phyloP scores from a whole-genome alignment of 2,888 invertebrate species.

The Myopa testacea region DNA sequence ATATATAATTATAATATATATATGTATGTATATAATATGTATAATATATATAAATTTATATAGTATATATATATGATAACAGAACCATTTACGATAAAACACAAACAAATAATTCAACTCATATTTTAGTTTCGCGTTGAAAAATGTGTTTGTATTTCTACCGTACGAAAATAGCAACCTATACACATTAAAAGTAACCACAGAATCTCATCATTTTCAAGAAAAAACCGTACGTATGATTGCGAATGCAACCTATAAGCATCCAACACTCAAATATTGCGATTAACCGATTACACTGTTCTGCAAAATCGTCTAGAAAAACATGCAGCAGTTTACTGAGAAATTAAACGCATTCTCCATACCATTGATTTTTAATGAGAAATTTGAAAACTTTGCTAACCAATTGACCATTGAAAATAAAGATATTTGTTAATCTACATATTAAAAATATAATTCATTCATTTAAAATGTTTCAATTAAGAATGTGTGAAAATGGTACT shows the following conservation, averaged over 20 bases:
- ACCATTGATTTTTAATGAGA: neutral
- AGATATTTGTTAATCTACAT: too few relatives aligned
- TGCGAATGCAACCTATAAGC: neutral
- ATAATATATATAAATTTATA: slow-evolving; percentile 35
- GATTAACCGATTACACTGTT: neutral
- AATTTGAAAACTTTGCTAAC: neutral
- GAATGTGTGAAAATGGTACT: too few relatives aligned
- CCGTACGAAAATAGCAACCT: slow-evolving; percentile 31
- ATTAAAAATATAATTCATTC: too few relatives aligned
- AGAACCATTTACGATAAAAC: slow-evolving; percentile 29
- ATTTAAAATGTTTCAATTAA: too few relatives aligned
- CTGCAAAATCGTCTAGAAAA: neutral
- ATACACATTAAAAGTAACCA: slow-evolving; percentile 24
- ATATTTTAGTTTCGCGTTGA: slow-evolving; percentile 43
- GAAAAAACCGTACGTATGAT: neutral
- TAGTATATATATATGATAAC: slow-evolving; percentile 25
- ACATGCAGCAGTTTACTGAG: neutral
- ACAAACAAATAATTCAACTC: slow-evolving; percentile 45
- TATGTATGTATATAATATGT: slow-evolving; percentile 42
- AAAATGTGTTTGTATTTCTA: slow-evolving; percentile 31
- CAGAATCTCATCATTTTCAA: slow-evolving; percentile 23
- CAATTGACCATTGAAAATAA: too few relatives aligned
- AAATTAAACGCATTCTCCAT: neutral
- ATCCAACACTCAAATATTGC: neutral
- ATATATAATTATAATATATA: slow-evolving; percentile 31